Evolutionary conservation across 2,888 invertebrate genomes (phyloP), one percentile per base, ranked within the genome.

Genomic region (Ligdia adustata): DNA sequence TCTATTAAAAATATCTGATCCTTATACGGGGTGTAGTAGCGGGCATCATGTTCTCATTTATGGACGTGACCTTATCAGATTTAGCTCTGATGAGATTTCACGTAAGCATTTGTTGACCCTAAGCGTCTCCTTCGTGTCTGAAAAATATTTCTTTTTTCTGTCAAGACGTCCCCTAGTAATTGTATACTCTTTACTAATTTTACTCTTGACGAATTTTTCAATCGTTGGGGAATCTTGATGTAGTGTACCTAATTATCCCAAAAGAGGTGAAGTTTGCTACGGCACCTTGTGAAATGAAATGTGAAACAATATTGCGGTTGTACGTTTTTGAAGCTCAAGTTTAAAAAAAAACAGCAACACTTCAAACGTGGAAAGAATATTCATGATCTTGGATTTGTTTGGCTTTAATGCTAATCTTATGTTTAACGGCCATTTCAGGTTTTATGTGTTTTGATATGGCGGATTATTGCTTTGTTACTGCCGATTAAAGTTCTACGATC

Each of bases 31-130:
- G 20, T 4, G 33, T n/a, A 31, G 38, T 51, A 45, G 27, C 40
- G 33, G 46, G 53, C 48, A 52, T 54, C 53, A 50, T 42, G 41
- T 41, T 46, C 24, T 28, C 54, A 27, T 40, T 43, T 50, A 54
- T 56, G 52, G 47, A 41, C 9, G 22, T 31, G 11, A n/a, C 47
- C 47, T 32, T 48, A 48, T 48, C 37, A 42, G 47, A 32, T 27
- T 41, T 27, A 5, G 11, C 20, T 37, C 22, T 42, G 42, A 48
- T 42, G 47, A 48, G 41, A 18, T n/a, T n/a, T n/a, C n/a, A n/a
- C n/a, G n/a, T n/a, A n/a, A n/a, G n/a, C n/a, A n/a, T n/a, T n/a
- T n/a, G n/a, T n/a, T n/a, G n/a, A n/a, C n/a, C n/a, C n/a, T n/a
- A n/a, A n/a, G n/a, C n/a, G n/a, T n/a, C n/a, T n/a, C n/a, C n/a